These are phyloP conservation scores for Lithodes maja DNA, from an alignment of 2,888 invertebrate species.

Conservation along the genomic window DNA sequence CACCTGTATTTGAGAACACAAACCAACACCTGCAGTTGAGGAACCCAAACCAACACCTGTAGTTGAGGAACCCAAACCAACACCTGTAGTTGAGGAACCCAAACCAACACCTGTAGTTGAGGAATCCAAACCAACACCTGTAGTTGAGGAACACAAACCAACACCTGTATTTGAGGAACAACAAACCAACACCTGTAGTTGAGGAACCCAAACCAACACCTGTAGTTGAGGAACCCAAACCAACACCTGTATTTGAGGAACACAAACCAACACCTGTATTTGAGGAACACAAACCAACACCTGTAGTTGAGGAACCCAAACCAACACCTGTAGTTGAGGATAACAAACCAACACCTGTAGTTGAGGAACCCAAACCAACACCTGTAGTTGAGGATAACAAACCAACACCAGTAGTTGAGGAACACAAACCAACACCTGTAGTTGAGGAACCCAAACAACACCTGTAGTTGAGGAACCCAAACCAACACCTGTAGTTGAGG, in stretches of 20 bases:
- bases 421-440: not conserved
- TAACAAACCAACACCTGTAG: not conserved
- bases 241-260: not conserved
- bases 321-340: not conserved
- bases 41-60: constrained; percentile 43
- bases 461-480: not conserved
- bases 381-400: not conserved
- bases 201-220: constrained; percentile 10
- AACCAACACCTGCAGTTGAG: constrained; percentile 10
- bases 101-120: constrained; percentile 16
- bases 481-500: not conserved
- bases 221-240: constrained; percentile 2
- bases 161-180: not conserved
- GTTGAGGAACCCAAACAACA: not conserved
- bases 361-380: not conserved
- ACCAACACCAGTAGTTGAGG: not conserved
- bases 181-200: constrained; percentile 8
- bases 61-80: constrained; percentile 36
- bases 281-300: not conserved
- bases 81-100: constrained; percentile 27
- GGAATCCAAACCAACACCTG: constrained; percentile 12
- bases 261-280: not conserved
- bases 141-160: not conserved
- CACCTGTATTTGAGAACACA: constrained; percentile 10
- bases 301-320: not conserved